Evolutionary conservation across 2,113 vertebrate species (phyloP).

Genomic region (Cyanocitta stelleri): DNA sequence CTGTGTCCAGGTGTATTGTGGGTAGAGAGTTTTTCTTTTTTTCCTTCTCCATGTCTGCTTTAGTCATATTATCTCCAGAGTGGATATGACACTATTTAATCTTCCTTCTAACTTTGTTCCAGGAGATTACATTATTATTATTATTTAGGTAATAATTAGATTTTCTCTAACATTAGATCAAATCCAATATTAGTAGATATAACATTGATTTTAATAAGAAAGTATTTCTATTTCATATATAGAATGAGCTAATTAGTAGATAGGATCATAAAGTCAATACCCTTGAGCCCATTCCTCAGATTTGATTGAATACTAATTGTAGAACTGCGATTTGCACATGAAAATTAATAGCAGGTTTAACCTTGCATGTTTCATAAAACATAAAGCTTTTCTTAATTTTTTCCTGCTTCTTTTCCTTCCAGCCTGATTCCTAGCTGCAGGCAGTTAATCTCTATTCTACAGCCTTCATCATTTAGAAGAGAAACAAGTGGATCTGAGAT

Average conservation of each 20-base stretch:
- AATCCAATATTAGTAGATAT: neutral
- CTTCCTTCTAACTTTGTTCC: neutral
- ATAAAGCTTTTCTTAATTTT: neutral
- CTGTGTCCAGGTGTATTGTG: neutral
- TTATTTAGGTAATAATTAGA: constrained; percentile 10
- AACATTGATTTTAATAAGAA: constrained; percentile 11
- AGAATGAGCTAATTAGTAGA: neutral
- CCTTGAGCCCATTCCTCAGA: neutral
- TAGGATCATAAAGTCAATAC: neutral
- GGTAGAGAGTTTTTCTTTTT: neutral
- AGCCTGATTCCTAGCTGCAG: neutral
- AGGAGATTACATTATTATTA: neutral
- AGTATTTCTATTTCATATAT: neutral
- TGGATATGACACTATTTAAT: neutral
- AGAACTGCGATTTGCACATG: neutral
- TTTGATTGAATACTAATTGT: constrained; percentile 23
- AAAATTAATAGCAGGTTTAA: neutral
- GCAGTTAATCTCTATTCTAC: neutral
- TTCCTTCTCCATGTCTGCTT: neutral
- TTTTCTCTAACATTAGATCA: constrained; percentile 4
- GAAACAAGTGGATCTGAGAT: neutral
- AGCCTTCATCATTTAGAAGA: neutral
- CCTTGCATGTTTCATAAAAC: neutral
- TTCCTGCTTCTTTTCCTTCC: neutral
- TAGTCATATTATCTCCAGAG: neutral